Percentiles rank a stretch among this genome's conserved stretches.
These are phyloP conservation scores for Mizuhopecten yessoensis DNA, from an alignment of 1,140 invertebrate species.

Conservation along the genomic window DNA sequence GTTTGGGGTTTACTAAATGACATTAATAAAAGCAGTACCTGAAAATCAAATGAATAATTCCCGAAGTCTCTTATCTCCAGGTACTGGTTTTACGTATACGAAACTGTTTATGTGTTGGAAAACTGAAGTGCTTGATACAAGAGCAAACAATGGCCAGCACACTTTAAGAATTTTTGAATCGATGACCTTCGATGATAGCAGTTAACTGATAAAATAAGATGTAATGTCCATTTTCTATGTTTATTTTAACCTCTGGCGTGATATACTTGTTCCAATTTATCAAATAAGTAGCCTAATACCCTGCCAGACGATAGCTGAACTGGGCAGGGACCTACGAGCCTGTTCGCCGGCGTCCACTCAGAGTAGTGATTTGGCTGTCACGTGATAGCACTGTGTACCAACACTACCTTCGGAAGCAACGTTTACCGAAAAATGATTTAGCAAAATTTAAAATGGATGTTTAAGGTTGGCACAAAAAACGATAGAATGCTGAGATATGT, in stretches of 20 bases:
- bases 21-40: slow-evolving; percentile 34
- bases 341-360: not conserved
- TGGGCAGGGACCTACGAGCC: not conserved
- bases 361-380: not conserved
- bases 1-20: slow-evolving; percentile 12
- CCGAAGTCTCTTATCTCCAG: not conserved
- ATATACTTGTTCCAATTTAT: slow-evolving; percentile 35
- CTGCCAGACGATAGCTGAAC: not conserved
- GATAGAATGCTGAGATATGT: not conserved
- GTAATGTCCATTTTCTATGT: slow-evolving; percentile 34
- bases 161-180: slow-evolving; percentile 29
- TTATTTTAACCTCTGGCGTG: slow-evolving; percentile 38
- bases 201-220: slow-evolving; percentile 29
- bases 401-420: not conserved
- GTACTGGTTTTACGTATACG: not conserved
- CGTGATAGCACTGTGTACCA: not conserved
- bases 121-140: slow-evolving; percentile 19
- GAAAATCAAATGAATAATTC: slow-evolving; percentile 22
- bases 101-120: slow-evolving; percentile 34
- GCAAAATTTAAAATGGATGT: not conserved
- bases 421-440: too few relatives aligned
- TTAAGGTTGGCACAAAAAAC: not conserved
- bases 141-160: not conserved
- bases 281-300: slow-evolving; percentile 31
- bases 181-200: slow-evolving; percentile 25